Percentiles rank a stretch among this genome's conserved stretches.
These are phyloP conservation scores for Physeter macrocephalus DNA, from an alignment of 2,113 vertebrate genomes.

Conservation along the genomic window DNA sequence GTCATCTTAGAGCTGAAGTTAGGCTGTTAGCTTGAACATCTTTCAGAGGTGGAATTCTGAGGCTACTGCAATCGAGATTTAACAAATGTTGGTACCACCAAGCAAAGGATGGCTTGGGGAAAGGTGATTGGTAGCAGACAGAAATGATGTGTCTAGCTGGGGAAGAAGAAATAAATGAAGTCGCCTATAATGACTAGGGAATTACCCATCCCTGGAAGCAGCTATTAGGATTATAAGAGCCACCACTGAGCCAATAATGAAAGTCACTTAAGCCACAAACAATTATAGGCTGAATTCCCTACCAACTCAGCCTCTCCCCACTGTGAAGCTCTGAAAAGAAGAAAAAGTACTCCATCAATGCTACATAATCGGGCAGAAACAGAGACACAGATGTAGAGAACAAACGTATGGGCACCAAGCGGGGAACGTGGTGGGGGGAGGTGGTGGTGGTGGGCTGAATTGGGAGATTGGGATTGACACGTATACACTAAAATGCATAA, in stretches of 20 bases:
- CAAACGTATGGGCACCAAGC: too few species aligned
- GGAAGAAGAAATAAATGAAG: conserved; percentile 31
- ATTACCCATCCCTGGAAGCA: conserved; percentile 27
- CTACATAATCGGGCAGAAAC: neutral
- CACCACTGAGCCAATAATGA: conserved; percentile 44
- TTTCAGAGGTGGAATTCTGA: neutral
- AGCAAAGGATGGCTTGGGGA: neutral
- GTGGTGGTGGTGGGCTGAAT: too few species aligned
- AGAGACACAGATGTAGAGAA: too few species aligned
- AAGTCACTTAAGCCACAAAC: conserved; percentile 47
- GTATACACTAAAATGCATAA: too few species aligned
- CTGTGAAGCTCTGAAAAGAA: conserved; percentile 8
- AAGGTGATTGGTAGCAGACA: neutral
- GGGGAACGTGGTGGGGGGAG: too few species aligned
- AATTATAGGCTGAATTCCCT: conserved; percentile 18
- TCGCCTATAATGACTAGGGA: neutral
- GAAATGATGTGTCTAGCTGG: neutral
- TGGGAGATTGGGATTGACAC: too few species aligned
- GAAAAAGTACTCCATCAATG: neutral
- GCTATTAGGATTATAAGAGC: conserved; percentile 24
- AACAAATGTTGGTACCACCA: conserved; percentile 1
- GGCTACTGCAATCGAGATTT: neutral
- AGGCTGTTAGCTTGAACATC: neutral
- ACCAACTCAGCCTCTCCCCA: neutral
- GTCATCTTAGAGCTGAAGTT: neutral